A percentile compares a stretch with the other conserved stretches of the same genome.
Conservation (phyloP, 2,113 vertebrate species). For the Grantiella picta region DNA sequence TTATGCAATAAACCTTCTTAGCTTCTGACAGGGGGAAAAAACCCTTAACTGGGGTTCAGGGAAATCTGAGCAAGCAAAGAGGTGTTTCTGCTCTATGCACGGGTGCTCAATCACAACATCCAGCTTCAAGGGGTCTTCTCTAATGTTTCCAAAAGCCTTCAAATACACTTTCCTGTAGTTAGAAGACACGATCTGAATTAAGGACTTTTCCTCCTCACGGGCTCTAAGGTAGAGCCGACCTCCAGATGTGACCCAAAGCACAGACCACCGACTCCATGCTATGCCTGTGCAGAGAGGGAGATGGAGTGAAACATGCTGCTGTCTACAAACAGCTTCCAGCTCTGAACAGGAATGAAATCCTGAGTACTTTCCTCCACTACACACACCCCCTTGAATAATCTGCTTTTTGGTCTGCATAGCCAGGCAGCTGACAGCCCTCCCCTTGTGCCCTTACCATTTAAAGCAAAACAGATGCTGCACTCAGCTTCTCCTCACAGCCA, state of each 20-base stretch:
- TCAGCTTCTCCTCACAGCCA: background rate
- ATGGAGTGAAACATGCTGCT: background rate
- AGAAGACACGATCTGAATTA: background rate
- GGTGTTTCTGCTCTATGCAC: background rate
- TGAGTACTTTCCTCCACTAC: background rate
- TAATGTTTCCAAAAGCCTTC: background rate
- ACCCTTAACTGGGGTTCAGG: background rate
- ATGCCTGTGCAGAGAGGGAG: rapidly evolving
- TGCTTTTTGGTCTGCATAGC: background rate
- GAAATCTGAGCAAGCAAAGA: background rate
- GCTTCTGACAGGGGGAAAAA: background rate
- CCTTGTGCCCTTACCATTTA: slow-evolving; percentile 31
- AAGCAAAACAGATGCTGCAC: background rate
- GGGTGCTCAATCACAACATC: rapidly evolving
- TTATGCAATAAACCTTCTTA: background rate
- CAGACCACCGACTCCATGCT: rapidly evolving
- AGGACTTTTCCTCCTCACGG: background rate
- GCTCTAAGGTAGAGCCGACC: background rate
- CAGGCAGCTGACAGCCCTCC: background rate
- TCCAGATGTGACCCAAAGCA: background rate
- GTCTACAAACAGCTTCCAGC: background rate
- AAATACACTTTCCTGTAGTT: background rate
- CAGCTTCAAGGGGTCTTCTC: background rate
- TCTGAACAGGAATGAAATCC: background rate
- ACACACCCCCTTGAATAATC: background rate